phyloP scores from a whole-genome alignment of 64 coral and sea anemone species.

The Orbicella faveolata region DNA sequence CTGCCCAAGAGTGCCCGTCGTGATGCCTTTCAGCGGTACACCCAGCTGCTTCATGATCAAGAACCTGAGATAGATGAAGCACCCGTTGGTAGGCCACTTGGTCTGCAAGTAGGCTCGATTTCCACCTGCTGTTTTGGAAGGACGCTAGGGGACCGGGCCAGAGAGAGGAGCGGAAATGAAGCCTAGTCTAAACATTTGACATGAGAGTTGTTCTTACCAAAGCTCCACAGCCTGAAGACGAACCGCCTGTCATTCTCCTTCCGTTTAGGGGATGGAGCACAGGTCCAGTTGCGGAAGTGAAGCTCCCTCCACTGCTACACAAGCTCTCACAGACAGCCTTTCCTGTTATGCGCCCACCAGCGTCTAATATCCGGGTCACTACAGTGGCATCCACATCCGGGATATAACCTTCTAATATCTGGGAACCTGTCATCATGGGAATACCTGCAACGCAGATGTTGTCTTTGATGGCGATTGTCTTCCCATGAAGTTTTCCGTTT shows the following conservation, averaged over 20 bases:
- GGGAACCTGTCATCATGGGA: slow-evolving; percentile 85
- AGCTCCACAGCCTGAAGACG: slow-evolving; percentile 58
- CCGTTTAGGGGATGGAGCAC: slow-evolving; percentile 37
- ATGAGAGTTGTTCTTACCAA: slow-evolving; percentile 22
- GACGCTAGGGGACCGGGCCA: too few species aligned
- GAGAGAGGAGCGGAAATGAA: too few species aligned
- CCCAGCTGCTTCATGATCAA: too few species aligned
- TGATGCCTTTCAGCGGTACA: too few species aligned
- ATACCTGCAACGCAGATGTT: slow-evolving; percentile 69
- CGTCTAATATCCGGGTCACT: slow-evolving; percentile 62
- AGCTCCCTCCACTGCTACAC: slow-evolving; percentile 52
- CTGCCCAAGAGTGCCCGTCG: too few species aligned
- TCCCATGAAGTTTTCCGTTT: slow-evolving; percentile 56
- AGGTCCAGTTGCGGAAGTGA: slow-evolving; percentile 61
- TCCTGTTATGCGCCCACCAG: slow-evolving; percentile 46
- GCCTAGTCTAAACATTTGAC: too few species aligned
- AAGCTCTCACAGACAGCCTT: slow-evolving; percentile 58
- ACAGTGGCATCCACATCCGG: slow-evolving; percentile 65
- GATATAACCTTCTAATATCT: slow-evolving; percentile 42
- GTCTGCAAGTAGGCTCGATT: too few species aligned
- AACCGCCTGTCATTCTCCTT: slow-evolving; percentile 49
- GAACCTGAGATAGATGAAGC: too few species aligned
- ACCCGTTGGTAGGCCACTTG: too few species aligned
- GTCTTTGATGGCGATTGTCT: slow-evolving; percentile 81
- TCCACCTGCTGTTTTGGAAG: too few species aligned